Conservation (phyloP, 1,140 invertebrate genomes). For the Brachionus asplanchnoidis region DNA sequence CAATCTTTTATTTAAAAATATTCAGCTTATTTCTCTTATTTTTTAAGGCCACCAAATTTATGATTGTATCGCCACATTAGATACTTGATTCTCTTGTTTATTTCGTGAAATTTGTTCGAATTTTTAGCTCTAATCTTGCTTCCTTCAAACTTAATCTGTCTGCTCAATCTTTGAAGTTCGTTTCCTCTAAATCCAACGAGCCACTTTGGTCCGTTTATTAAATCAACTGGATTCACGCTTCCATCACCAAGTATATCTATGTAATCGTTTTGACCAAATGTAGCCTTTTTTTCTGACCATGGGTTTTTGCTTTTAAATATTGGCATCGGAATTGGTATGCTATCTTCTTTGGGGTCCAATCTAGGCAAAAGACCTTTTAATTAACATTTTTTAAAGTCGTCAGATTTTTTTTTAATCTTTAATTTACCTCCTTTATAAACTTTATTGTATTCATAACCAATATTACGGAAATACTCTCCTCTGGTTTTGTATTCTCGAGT, state of each 20-base stretch:
- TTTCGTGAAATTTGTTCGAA: background rate
- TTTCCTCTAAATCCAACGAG: slow-evolving; percentile 77
- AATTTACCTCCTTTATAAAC: slow-evolving; percentile 25
- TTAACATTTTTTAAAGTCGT: background rate
- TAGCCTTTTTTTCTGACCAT: slow-evolving; percentile 70
- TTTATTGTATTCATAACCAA: slow-evolving; percentile 18
- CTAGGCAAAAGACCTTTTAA: slow-evolving; percentile 25
- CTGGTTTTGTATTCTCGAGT: background rate
- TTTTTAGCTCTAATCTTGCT: slow-evolving; percentile 30
- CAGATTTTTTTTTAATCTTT: no score
- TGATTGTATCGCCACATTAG: slow-evolving; percentile 35
- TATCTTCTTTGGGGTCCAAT: background rate
- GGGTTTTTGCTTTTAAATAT: slow-evolving; percentile 67
- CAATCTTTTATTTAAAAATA: background rate
- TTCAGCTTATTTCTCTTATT: background rate
- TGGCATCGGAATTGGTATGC: slow-evolving; percentile 58
- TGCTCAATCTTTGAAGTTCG: slow-evolving; percentile 60
- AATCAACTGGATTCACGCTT: slow-evolving; percentile 69
- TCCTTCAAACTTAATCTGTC: slow-evolving; percentile 48
- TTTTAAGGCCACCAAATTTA: slow-evolving; percentile 38
- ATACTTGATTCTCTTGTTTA: slow-evolving; percentile 5
- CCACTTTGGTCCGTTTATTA: slow-evolving; percentile 79
- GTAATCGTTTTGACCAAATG: slow-evolving; percentile 93
- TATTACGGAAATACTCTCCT: slow-evolving; percentile 26
- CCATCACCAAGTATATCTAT: slow-evolving; percentile 83